Percentiles rank a stretch among this genome's conserved stretches.
phyloP scores from a whole-genome alignment of 2,888 invertebrate genomes.

The Hypsopygia costalis region DNA sequence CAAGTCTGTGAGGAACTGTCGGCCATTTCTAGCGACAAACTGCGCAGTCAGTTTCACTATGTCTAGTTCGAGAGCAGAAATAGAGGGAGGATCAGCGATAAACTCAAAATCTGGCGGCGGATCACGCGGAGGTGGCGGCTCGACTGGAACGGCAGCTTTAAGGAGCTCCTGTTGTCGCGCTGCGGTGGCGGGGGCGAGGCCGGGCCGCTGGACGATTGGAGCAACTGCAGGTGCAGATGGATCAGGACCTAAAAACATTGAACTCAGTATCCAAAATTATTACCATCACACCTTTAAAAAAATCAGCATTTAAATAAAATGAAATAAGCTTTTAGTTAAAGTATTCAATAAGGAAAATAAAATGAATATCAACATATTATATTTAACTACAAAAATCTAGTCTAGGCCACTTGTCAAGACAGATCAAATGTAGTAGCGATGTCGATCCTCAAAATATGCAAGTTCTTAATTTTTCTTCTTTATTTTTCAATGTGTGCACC shows the following conservation, averaged over 20 bases:
- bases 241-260: conserved; percentile 40
- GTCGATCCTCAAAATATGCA: too few relatives aligned
- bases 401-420: too few relatives aligned
- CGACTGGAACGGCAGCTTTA: conserved; percentile 91
- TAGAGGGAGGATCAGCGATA: conserved; percentile 98
- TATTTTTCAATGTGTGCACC: too few relatives aligned
- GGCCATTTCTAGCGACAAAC: conserved; percentile 98
- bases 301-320: too few relatives aligned
- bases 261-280: too few relatives aligned
- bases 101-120: conserved; percentile 96
- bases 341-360: too few relatives aligned
- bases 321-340: too few relatives aligned
- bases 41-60: conserved; percentile 99
- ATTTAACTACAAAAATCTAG: too few relatives aligned
- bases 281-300: too few relatives aligned
- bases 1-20: conserved; percentile 97
- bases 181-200: conserved; percentile 88
- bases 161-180: conserved; percentile 93
- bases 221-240: conserved; percentile 28
- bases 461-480: too few relatives aligned
- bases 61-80: conserved; percentile 98
- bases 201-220: conserved; percentile 45
- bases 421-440: too few relatives aligned
- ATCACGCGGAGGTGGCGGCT: conserved; percentile 94
- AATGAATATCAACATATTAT: too few relatives aligned